Base-by-base conservation (phyloP, 1,140 invertebrate genomes). In the Zaprionus ornatus region DNA sequence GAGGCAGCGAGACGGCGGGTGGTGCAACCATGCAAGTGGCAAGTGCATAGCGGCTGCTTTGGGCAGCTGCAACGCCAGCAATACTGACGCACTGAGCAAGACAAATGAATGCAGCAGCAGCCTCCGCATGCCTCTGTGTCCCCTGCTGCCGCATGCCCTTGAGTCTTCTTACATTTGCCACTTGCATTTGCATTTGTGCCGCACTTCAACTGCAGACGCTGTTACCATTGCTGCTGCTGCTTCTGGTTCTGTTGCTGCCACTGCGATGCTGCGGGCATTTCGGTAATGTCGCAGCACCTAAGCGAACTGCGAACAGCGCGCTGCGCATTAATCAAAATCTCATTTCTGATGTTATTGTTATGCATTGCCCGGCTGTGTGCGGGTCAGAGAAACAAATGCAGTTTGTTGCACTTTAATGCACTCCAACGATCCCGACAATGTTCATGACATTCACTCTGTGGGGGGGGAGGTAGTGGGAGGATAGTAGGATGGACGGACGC, bases 341-440 rank as follows among this genome's bases (percentile, higher is more conserved):
- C 74, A 79, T 88, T 88, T 88, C 27, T 40, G 29, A 29, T 42
- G 64, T 45, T 74, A 59, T 63, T 63, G 50, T 74, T 45, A 66
- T 74, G 80, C 55, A 37, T 25, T 13, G 63, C 32, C 52, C 52
- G 35, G 21, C 48, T 54, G 23, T 42, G 25, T n/a, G 32, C 62
- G 73, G n/a, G 52, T 55, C 27, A 63, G 56, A 63, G 56, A 73
- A 87, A 75, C 65, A 71, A 77, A 75, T 84, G 80, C 84, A 81
- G 85, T 74, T 90, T 88, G 81, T 88, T 75, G 84, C 77, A 81
- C 84, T 88, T 80, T 90, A 79, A 88, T 85, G 80, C 85, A 90
- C 85, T 88, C 69, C 74, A 79, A 64, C 69, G 84, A 72, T 59
- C 9, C 78, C 57, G 63, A 67, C 85, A 81, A 81, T 84, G 77